Evolutionary conservation across 2,888 invertebrate genomes (phyloP).

Genomic region (Tryphoninae sp.): DNA sequence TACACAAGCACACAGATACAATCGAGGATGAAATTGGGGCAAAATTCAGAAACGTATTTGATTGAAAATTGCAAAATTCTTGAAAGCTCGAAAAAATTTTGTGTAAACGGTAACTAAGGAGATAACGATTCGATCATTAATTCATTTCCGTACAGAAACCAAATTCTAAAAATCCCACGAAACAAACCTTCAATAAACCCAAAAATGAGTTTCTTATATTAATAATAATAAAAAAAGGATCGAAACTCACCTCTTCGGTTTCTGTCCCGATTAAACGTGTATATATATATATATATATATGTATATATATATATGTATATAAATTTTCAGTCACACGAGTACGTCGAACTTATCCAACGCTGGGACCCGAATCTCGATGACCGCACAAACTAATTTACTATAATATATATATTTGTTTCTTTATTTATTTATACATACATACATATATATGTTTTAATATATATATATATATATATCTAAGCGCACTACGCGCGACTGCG

Average conservation of each 20-base stretch:
- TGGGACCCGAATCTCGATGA: neutral
- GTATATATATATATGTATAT: too few species aligned
- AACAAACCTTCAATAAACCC: neutral
- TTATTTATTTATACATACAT: neutral
- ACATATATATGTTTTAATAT: neutral
- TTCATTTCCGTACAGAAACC: neutral
- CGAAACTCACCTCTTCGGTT: neutral
- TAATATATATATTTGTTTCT: neutral
- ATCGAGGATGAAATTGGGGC: neutral
- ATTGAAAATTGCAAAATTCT: neutral
- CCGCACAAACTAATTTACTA: neutral
- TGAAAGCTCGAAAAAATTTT: neutral
- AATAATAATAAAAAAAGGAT: neutral
- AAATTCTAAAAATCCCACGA: neutral
- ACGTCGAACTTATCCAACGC: neutral
- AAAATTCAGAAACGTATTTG: neutral
- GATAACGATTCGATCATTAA: neutral
- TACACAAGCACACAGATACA: neutral
- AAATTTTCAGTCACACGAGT: slow-evolving; percentile 9
- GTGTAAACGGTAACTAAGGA: neutral
- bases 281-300: neutral
- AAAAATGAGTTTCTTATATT: too few species aligned
- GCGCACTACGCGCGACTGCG: slow-evolving; percentile 49
- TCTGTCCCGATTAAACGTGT: neutral
- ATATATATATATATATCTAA: slow-evolving; percentile 41